These are phyloP conservation scores for Dreissena rostriformis DNA, from an alignment of 1,140 invertebrate species.

Conservation along the genomic window DNA sequence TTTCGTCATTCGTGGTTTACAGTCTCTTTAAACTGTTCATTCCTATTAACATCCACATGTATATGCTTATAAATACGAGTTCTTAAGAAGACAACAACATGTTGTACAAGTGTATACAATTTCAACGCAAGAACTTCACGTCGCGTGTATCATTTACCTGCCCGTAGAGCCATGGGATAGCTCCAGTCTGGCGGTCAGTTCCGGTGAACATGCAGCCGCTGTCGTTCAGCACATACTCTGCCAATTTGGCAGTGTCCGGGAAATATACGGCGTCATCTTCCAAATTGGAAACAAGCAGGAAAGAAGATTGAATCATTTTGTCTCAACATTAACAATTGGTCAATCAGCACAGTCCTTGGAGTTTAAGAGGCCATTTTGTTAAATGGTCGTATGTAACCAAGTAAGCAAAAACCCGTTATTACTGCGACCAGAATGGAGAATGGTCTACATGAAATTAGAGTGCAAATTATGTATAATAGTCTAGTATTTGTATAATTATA, in stretches of 20 bases:
- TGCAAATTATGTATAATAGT: background rate
- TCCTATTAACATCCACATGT: too few relatives aligned
- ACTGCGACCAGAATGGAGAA: background rate
- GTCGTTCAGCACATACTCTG: conserved; percentile 93
- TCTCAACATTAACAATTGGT: background rate
- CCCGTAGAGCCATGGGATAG: conserved; percentile 93
- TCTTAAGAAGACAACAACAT: too few relatives aligned
- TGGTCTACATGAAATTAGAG: background rate
- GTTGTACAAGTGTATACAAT: too few relatives aligned
- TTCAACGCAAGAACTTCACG: too few relatives aligned
- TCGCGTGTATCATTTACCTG: conserved; percentile 82
- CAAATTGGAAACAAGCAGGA: background rate
- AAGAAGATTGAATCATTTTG: background rate
- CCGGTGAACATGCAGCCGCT: conserved; percentile 94
- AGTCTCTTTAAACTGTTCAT: too few relatives aligned
- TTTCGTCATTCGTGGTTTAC: too few relatives aligned
- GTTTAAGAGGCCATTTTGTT: background rate
- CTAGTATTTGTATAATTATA: too few relatives aligned
- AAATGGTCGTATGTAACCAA: background rate
- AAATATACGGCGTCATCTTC: conserved; percentile 80
- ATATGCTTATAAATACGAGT: too few relatives aligned
- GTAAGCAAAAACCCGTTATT: background rate
- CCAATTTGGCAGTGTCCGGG: conserved; percentile 86
- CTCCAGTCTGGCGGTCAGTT: conserved; percentile 89
- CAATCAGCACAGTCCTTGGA: background rate